A percentile compares a stretch with the other conserved stretches of the same genome.
phyloP scores from a whole-genome alignment of 2,888 invertebrate genomes.

The Gerris lacustris region DNA sequence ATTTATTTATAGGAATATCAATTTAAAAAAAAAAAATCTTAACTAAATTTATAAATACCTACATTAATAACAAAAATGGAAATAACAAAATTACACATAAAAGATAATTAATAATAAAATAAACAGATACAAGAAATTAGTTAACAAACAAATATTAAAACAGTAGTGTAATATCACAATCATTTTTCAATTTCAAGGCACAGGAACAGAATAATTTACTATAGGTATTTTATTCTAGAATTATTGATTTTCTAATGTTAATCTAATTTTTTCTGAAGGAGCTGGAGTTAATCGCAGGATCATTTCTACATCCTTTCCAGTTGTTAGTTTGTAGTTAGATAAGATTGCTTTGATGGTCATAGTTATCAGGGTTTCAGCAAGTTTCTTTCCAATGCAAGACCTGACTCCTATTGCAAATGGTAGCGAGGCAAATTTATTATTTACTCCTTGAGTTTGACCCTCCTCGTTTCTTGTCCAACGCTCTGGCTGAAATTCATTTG shows the following conservation, averaged over 20 bases:
- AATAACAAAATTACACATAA: too few relatives aligned
- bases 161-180: too few relatives aligned
- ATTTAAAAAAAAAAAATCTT: too few relatives aligned
- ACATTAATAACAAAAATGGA: too few relatives aligned
- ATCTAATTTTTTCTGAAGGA: conserved; percentile 40
- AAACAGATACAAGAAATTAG: too few relatives aligned
- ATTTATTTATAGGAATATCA: too few relatives aligned
- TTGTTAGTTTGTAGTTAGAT: conserved; percentile 42
- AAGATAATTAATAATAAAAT: too few relatives aligned
- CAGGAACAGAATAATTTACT: neutral
- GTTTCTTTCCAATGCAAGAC: conserved; percentile 69
- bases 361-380: conserved; percentile 56
- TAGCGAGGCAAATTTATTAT: conserved; percentile 54
- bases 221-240: neutral
- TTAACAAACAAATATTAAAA: too few relatives aligned
- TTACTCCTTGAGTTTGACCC: conserved; percentile 39
- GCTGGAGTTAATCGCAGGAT: conserved; percentile 49
- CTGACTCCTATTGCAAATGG: conserved; percentile 74
- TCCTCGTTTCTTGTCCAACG: conserved; percentile 53
- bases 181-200: neutral
- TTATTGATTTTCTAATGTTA: conserved; percentile 8
- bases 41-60: too few relatives aligned
- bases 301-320: conserved; percentile 44
- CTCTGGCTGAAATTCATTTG: conserved; percentile 57
- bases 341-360: neutral